Conservation (phyloP, 2,888 invertebrate species). For the Bombylius discolor region DNA sequence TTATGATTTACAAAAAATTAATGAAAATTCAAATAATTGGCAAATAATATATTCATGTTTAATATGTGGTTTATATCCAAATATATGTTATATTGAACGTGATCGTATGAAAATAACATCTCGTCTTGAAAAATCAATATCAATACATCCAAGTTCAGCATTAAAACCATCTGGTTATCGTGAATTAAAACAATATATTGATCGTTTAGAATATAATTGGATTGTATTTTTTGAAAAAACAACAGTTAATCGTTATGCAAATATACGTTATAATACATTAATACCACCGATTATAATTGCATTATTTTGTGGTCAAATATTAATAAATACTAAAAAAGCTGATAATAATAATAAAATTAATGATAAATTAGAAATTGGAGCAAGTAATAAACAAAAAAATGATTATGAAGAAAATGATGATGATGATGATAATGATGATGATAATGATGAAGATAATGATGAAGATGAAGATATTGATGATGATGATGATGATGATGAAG, state of each 20-base stretch:
- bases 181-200: constrained; percentile 22
- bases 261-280: constrained; percentile 65
- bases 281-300: constrained; percentile 71
- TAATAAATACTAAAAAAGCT: too few relatives aligned
- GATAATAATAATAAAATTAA: constrained; percentile 12
- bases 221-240: constrained; percentile 77
- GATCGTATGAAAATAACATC: constrained; percentile 48
- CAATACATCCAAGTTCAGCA: constrained; percentile 48
- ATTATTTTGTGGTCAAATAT: constrained; percentile 40
- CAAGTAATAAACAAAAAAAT: neutral
- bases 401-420: constrained; percentile 25
- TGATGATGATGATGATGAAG: neutral
- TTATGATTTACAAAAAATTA: constrained; percentile 56
- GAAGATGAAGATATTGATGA: constrained; percentile 10
- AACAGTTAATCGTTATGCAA: constrained; percentile 51
- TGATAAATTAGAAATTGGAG: constrained; percentile 15
- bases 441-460: constrained; percentile 10
- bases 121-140: constrained; percentile 44
- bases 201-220: constrained; percentile 64
- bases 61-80: constrained; percentile 81
- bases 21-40: constrained; percentile 74
- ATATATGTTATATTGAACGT: constrained; percentile 61
- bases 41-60: constrained; percentile 82
- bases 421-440: constrained; percentile 21
- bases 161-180: constrained; percentile 21